Conservation (phyloP, 2,888 invertebrate species). For the Epiblema foenella region DNA sequence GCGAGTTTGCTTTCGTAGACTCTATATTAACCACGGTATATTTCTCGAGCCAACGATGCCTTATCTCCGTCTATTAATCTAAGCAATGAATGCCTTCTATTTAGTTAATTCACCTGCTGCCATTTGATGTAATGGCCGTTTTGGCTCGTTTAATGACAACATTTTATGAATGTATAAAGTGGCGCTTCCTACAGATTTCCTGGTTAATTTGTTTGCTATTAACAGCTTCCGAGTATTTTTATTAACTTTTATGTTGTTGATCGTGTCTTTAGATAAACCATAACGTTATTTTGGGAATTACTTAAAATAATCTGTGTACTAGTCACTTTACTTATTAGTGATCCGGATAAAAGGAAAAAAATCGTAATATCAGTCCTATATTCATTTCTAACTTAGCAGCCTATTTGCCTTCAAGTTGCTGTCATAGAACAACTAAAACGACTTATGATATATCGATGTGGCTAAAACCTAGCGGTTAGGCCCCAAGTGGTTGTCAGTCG, state of each 20-base stretch:
- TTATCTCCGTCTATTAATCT: conserved; percentile 72
- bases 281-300: no score
- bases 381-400: neutral
- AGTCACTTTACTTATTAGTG: no score
- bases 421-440: neutral
- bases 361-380: no score
- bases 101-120: conserved; percentile 70
- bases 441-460: neutral
- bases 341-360: no score
- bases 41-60: conserved; percentile 58
- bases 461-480: conserved; percentile 11
- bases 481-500: conserved; percentile 28
- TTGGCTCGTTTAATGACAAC: conserved; percentile 58
- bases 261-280: no score
- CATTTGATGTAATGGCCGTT: conserved; percentile 68
- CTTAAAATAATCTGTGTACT: no score
- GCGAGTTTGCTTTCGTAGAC: conserved; percentile 44
- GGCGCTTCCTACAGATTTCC: conserved; percentile 41
- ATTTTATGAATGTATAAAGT: conserved; percentile 50
- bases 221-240: conserved; percentile 1
- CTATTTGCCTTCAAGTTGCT: no score
- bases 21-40: conserved; percentile 53
- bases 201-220: conserved; percentile 41
- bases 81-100: conserved; percentile 57
- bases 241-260: neutral